Percentiles rank a stretch among this genome's conserved stretches.
These are phyloP conservation scores for Craseonycteris thonglongyai DNA, from an alignment of 2,113 vertebrate species.

Conservation along the genomic window DNA sequence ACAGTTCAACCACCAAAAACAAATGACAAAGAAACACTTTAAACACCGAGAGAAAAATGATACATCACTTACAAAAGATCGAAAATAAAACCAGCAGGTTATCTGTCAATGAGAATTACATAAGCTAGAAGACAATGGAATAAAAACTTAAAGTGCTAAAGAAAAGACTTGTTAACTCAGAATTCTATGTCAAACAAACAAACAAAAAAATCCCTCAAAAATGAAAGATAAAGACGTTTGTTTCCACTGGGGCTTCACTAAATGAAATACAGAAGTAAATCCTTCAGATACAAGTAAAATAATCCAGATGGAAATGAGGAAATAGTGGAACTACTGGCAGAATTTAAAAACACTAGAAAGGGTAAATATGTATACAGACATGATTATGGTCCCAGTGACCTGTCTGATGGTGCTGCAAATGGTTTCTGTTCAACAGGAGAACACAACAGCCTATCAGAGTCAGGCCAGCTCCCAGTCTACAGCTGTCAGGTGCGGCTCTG, in stretches of 20 bases:
- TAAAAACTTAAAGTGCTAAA: neutral
- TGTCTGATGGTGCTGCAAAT: neutral
- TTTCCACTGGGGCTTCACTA: neutral
- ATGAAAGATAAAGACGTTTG: neutral
- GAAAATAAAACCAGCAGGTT: neutral
- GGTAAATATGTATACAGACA: neutral
- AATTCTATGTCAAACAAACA: neutral
- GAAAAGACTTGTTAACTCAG: neutral
- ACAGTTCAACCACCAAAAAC: neutral
- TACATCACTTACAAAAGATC: neutral
- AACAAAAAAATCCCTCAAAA: neutral
- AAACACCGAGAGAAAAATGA: neutral
- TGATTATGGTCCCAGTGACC: neutral
- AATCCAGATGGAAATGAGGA: neutral
- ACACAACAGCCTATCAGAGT: neutral
- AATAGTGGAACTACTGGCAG: neutral
- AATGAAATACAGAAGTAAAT: neutral
- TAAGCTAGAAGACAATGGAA: neutral
- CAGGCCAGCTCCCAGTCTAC: neutral
- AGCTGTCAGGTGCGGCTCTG: neutral
- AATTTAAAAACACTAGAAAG: neutral
- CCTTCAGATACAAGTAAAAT: neutral
- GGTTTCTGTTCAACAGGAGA: neutral
- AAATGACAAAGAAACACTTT: neutral
- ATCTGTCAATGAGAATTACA: neutral